A percentile compares a stretch with the other conserved stretches of the same genome.
These are phyloP conservation scores for Alcis repandata DNA, from an alignment of 2,888 invertebrate species.

Conservation along the genomic window DNA sequence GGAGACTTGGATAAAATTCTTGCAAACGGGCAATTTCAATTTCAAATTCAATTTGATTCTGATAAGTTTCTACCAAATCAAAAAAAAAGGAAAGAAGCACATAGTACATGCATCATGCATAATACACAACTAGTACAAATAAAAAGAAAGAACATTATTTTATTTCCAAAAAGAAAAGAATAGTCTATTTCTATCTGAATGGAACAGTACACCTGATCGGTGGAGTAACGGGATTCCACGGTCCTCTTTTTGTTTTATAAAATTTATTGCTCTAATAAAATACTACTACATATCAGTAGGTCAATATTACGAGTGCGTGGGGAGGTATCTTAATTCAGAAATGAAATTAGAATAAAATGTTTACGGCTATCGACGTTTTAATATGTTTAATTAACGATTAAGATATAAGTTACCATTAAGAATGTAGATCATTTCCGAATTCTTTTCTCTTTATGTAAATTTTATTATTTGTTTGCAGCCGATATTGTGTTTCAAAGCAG, in stretches of 20 bases:
- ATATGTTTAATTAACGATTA: constrained; percentile 30
- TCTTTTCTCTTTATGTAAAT: constrained; percentile 8
- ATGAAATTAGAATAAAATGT: constrained; percentile 44
- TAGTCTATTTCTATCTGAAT: constrained; percentile 31
- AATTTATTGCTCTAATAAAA: constrained; percentile 60
- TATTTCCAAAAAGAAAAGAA: constrained; percentile 24
- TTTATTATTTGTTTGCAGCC: constrained; percentile 7
- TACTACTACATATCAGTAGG: constrained; percentile 53
- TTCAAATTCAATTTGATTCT: constrained; percentile 34
- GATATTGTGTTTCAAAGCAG: constrained; percentile 11
- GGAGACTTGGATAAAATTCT: constrained; percentile 37
- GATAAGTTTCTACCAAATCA: neutral
- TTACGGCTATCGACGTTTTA: constrained; percentile 42
- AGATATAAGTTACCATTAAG: constrained; percentile 26
- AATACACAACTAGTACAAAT: neutral
- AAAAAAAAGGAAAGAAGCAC: too few species aligned
- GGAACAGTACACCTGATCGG: constrained; percentile 57
- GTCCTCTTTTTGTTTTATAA: constrained; percentile 60
- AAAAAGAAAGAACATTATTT: neutral
- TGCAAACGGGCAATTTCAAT: constrained; percentile 33
- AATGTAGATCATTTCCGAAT: constrained; percentile 18
- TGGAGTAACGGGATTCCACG: constrained; percentile 60
- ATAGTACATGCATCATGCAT: too few species aligned
- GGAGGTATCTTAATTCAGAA: constrained; percentile 49
- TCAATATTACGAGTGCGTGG: constrained; percentile 50